These are phyloP conservation scores for Drosophila kepulauana DNA, from an alignment of 1,140 invertebrate species.

Conservation along the genomic window DNA sequence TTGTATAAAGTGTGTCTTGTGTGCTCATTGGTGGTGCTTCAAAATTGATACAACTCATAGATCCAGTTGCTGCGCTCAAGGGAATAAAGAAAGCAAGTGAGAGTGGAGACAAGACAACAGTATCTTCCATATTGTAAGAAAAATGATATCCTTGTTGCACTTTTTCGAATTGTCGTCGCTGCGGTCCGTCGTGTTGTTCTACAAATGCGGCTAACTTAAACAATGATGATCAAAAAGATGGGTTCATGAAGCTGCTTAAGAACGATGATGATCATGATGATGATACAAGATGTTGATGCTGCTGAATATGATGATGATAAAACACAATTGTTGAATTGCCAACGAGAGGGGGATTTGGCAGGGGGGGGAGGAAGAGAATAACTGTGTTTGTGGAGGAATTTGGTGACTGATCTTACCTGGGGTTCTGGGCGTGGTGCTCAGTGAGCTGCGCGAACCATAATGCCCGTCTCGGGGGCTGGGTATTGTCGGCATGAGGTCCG, in stretches of 20 bases:
- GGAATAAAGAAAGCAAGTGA: slow-evolving; percentile 8
- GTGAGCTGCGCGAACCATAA: slow-evolving; percentile 86
- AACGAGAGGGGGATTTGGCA: slow-evolving; percentile 5
- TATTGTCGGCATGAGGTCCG: slow-evolving; percentile 95
- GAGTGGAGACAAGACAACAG: slow-evolving; percentile 15
- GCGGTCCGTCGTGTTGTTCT: slow-evolving; percentile 8
- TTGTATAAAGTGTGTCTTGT: not conserved
- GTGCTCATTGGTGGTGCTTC: slow-evolving; percentile 10
- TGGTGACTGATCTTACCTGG: slow-evolving; percentile 87
- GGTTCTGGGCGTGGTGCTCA: slow-evolving; percentile 88
- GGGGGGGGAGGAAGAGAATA: slow-evolving; percentile 19
- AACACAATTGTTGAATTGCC: slow-evolving; percentile 9
- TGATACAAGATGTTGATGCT: slow-evolving; percentile 1
- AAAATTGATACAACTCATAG: slow-evolving; percentile 15
- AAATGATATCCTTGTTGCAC: not conserved
- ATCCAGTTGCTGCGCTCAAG: slow-evolving; percentile 17
- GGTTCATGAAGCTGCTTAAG: slow-evolving; percentile 18
- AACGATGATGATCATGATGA: slow-evolving; percentile 15
- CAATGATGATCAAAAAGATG: slow-evolving; percentile 11
- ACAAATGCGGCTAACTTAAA: slow-evolving; percentile 24
- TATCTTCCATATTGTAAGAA: too few species aligned
- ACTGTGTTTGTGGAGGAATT: not conserved
- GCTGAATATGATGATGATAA: slow-evolving; percentile 19
- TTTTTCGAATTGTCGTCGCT: not conserved
- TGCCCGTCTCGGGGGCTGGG: slow-evolving; percentile 89